Evolutionary conservation across 2,113 vertebrate genomes (phyloP).

Genomic region (Centrocercus urophasianus): DNA sequence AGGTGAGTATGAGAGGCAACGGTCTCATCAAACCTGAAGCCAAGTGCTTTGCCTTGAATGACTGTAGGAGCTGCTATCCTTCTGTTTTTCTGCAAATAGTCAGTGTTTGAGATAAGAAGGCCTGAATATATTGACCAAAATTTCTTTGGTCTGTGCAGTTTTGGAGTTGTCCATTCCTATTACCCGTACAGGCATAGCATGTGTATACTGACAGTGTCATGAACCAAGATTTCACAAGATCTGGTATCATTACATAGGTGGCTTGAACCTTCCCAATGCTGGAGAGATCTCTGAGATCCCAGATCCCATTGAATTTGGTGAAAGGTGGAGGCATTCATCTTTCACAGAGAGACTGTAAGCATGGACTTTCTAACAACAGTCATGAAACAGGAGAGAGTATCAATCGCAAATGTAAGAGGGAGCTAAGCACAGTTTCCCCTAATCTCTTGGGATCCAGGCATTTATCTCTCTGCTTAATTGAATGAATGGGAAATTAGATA

Average conservation of each 20-base stretch:
- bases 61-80: not conserved
- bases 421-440: conserved; percentile 61
- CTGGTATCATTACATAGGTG: accelerated
- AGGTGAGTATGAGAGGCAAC: not conserved
- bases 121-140: not conserved
- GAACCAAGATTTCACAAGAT: not conserved
- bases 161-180: not conserved
- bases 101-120: not conserved
- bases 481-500: conserved; percentile 79
- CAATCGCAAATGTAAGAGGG: not conserved
- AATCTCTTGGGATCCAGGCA: conserved; percentile 61
- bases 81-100: not conserved
- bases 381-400: conserved; percentile 16
- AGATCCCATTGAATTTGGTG: not conserved
- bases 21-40: not conserved
- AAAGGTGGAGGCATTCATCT: not conserved
- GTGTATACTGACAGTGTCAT: not conserved
- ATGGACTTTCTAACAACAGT: not conserved
- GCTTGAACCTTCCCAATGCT: not conserved
- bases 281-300: not conserved
- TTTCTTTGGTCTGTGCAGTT: not conserved
- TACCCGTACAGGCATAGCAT: accelerated
- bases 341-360: not conserved
- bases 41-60: not conserved
- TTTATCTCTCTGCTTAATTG: conserved; percentile 77